Base-by-base conservation (phyloP, 2,113 vertebrate species). In the Eidolon helvum region DNA sequence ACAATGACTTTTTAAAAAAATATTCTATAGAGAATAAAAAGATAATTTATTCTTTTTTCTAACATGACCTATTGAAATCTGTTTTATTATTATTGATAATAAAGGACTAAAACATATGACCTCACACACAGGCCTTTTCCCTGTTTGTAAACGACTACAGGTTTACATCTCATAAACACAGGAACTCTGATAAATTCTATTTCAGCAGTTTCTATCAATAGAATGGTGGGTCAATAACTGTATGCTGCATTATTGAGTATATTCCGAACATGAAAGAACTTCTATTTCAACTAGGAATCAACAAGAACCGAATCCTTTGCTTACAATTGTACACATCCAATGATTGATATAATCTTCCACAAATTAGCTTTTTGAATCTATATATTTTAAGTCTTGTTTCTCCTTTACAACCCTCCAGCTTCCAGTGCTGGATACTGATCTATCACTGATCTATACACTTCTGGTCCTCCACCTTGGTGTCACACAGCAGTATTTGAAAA, bases 31-130 rank as follows among this genome's bases (percentile, higher is more conserved):
- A 53, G 3, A 82, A 35, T 74, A 72, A 69, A 95, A 66, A 74
- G 9, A 4, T 55, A 84, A 79, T 30, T 75, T 61, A 91, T n/a
- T 77, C 11, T 69, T 77, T 69, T 28, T 91, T 92, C n/a, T 84
- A 96, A 79, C 4, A 65, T 48, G 16, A 38, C 12, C n/a, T 18
- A 50, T 5, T 77, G 33, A 69, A 77, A 43, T n/a, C 21, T 57
- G 4, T 9, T 63, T 72, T 90, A 43, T 77, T 74, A 53, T 63
- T 28, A 57, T 16, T 38, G 84, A 35, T 18, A 57, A 6, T 28
- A 84, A 24, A 95, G 10, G 3, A 33, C 12, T 65, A 43, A 96
- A 95, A 30, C 45, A 61, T 4, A 69, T 65, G 19, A 28, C 8
- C 21, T 38, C 28, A 65, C 0, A 66, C 21, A 26, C 11, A 83